Percentiles rank a stretch among this genome's conserved stretches.
These are phyloP conservation scores for Punctoribates punctum DNA, from an alignment of 2,888 invertebrate species.

Conservation along the genomic window DNA sequence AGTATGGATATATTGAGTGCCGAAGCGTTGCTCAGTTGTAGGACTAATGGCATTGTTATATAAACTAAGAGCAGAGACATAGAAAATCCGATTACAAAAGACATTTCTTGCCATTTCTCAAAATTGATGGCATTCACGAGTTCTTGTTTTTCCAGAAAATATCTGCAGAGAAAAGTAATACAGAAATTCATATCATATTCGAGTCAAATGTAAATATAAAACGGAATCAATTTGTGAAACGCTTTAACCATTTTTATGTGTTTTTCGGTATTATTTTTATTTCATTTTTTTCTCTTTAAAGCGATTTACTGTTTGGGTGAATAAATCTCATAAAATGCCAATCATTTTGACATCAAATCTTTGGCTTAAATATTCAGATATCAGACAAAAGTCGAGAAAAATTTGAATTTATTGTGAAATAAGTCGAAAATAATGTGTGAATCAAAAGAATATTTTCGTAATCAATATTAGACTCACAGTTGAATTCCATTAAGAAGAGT, in stretches of 20 bases:
- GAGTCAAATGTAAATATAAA: background rate
- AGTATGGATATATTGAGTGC: constrained; percentile 74
- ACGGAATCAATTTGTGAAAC: background rate
- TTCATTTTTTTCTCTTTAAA: background rate
- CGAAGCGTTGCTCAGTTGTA: constrained; percentile 74
- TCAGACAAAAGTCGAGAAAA: background rate
- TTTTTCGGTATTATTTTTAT: background rate
- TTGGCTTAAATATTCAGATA: background rate
- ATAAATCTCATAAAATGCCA: background rate
- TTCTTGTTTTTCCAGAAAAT: constrained; percentile 66
- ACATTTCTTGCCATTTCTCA: constrained; percentile 58
- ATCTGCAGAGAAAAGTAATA: constrained; percentile 52
- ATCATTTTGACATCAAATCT: background rate
- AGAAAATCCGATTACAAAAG: constrained; percentile 61
- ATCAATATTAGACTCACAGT: constrained; percentile 61
- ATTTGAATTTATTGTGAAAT: background rate
- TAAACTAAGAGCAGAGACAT: constrained; percentile 71
- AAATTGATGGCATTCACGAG: constrained; percentile 63
- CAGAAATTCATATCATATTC: background rate
- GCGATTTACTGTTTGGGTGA: background rate
- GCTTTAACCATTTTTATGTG: background rate
- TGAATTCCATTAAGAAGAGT: constrained; percentile 72
- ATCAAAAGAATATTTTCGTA: background rate
- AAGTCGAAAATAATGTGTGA: no score
- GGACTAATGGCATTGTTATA: constrained; percentile 69